Evolutionary conservation across 92 coral and sea anemone species (phyloP).

Genomic region (Bergia sp.): DNA sequence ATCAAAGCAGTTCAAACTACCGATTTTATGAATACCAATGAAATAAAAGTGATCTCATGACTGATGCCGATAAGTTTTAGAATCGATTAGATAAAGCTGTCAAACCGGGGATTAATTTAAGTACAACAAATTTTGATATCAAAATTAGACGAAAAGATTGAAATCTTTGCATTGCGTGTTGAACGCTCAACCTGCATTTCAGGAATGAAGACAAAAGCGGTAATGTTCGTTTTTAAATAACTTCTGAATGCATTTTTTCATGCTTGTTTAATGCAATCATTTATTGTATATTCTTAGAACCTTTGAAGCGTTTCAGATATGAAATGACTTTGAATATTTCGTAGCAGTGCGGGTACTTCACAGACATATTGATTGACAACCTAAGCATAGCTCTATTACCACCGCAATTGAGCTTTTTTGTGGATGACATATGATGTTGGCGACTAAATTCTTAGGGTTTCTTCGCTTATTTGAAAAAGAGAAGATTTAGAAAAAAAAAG

Average conservation of each 20-base stretch:
- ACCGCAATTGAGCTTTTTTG: constrained; percentile 6
- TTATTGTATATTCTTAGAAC: neutral
- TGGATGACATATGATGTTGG: constrained; percentile 14
- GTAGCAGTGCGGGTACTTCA: constrained; percentile 15
- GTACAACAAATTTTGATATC: constrained; percentile 36
- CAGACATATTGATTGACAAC: constrained; percentile 31
- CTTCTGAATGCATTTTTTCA: neutral
- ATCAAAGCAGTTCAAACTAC: constrained; percentile 8
- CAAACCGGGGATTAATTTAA: constrained; percentile 44
- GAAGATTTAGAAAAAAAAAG: neutral
- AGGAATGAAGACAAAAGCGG: neutral
- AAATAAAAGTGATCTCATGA: constrained; percentile 56
- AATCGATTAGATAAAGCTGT: constrained; percentile 57
- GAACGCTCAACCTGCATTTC: neutral
- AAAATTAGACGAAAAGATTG: constrained; percentile 14
- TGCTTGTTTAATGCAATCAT: neutral
- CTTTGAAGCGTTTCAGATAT: constrained; percentile 18
- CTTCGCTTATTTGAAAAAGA: neutral
- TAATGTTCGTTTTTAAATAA: neutral
- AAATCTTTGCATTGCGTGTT: neutral
- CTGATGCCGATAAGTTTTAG: constrained; percentile 56
- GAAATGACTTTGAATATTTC: neutral
- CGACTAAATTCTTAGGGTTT: constrained; percentile 9
- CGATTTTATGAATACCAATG: constrained; percentile 46
- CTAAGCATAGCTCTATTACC: neutral